Evolutionary conservation across 2,888 invertebrate species (phyloP), one percentile per base, ranked within the genome.

Genomic region (Ochropacha duplaris): DNA sequence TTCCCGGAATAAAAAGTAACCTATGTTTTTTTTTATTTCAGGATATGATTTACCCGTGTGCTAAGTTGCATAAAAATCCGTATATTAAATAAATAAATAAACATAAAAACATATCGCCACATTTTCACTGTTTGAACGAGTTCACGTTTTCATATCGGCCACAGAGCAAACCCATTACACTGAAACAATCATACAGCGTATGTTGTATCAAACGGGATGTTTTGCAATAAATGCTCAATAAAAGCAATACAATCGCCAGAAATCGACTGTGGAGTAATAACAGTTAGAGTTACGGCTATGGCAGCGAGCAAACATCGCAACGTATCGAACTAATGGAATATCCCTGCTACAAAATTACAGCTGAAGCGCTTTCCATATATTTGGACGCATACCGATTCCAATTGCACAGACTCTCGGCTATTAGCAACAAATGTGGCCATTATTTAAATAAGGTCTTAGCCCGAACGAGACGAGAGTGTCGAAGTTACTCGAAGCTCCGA

Each of bases 241-340:
- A 34, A 34, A 54, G 22, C 54, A 54, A 54, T 54, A 54, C 28
- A 54, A 54, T 28, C 28, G 16, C 54, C 31, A 34, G 54, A 28
- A 34, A 22, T 36, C 54, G 54, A 54, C 16, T 34, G 54, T 14
- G 34, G 19, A 36, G 54, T 49, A 31, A 55, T 22, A 49, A 19
- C 31, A 22, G 16, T 19, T 28, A 52, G 16, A 19, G 22, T 22
- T 4, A 39, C 14, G 51, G 55, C 50, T 50, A 54, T 44, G 54
- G 16, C 31, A 49, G 50, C 39, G 39, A 50, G 56, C 58, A 57
- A 59, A 64, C 55, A 60, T 60, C 55, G 63, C 58, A 56, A 57
- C 31, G 52, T 12, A 44, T 61, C 31, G 52, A 19, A 58, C 60
- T 64, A 64, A 64, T 64, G 60, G 63, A 64, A 64, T 60, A 58